A percentile compares a stretch with the other conserved stretches of the same genome.
Evolutionary conservation across 1,140 invertebrate genomes (phyloP).

Genomic region (Drosophila ohnishii): DNA sequence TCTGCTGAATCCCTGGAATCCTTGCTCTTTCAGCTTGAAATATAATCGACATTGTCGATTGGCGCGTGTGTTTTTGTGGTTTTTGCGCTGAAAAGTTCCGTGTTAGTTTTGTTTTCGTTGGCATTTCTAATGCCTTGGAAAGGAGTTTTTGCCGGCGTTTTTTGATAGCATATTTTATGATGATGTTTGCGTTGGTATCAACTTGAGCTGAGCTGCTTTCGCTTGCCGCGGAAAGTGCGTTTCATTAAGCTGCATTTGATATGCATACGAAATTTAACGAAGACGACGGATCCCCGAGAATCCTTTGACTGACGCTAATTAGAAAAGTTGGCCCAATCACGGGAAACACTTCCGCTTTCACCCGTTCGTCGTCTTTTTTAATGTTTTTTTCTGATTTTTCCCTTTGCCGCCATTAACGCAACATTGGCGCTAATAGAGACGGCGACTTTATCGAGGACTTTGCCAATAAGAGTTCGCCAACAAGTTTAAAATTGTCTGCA

Average conservation of each 20-base stretch:
- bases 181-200: slow-evolving; percentile 45
- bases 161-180: slow-evolving; percentile 61
- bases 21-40: slow-evolving; percentile 26
- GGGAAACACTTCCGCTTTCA: slow-evolving; percentile 43
- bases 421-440: slow-evolving; percentile 68
- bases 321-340: slow-evolving; percentile 64
- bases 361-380: slow-evolving; percentile 1
- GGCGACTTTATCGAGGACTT: slow-evolving; percentile 56
- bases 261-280: slow-evolving; percentile 48
- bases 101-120: slow-evolving; percentile 66
- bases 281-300: slow-evolving; percentile 13
- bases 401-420: slow-evolving; percentile 51
- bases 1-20: background rate
- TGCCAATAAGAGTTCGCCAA: slow-evolving; percentile 61
- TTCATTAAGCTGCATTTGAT: slow-evolving; percentile 54
- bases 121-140: slow-evolving; percentile 60
- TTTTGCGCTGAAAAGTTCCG: slow-evolving; percentile 57
- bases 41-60: slow-evolving; percentile 70
- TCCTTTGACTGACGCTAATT: slow-evolving; percentile 61
- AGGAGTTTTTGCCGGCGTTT: slow-evolving; percentile 31
- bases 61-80: slow-evolving; percentile 63
- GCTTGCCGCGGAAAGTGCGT: slow-evolving; percentile 44
- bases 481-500: slow-evolving; percentile 64
- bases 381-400: background rate
- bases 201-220: slow-evolving; percentile 13